Base-by-base conservation (phyloP, 2,888 invertebrate genomes). In the Desoria tigrina region DNA sequence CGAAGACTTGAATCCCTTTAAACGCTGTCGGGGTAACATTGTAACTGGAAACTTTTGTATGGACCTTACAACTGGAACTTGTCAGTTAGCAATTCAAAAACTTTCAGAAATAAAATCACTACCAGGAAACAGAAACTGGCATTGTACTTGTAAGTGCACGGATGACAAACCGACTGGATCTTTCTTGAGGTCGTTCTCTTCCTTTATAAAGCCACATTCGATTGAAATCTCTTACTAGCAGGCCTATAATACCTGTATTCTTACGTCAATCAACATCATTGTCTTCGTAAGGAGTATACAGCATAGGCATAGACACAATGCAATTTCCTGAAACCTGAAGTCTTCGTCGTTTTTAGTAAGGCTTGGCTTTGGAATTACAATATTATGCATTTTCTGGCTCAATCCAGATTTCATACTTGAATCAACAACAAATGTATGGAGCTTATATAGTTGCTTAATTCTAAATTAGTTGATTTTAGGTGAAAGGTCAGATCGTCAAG, bases 141-240 rank as follows among this genome's bases (percentile, higher is more conserved):
- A 16, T 23, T 28, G 32, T 21, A 32, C 27, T 21, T 32, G 32
- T 42, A 57, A 53, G 53, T 9, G 16, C 45, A 21, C 39, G 32
- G 42, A 56, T 42, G 62, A 55, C 62, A 49, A 32, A 42, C 56
- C 58, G 63, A 63, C 63, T 63, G 63, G 63, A 63, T 63, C 23
- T 21, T 39, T 11, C 27, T 16, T 21, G 63, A 56, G 63, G 63
- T 63, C 57, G 57, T 57, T 63, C 58, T 49, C 58, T 53, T 45
- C 57, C 58, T 56, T 63, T 63, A 63, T 63, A 63, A n/a, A n/a
- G n/a, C 11, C 32, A 32, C 32, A 32, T 7, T 7, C 32, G 4
- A 11, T 11, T 32, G 4, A 32, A 32, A 4, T 32, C 6, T 32
- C 4, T 32, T 32, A 32, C 4, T 11, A 32, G 11, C 11, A 11